Base-by-base conservation (phyloP, 2,888 invertebrate species). In the Perithous albicinctus region DNA sequence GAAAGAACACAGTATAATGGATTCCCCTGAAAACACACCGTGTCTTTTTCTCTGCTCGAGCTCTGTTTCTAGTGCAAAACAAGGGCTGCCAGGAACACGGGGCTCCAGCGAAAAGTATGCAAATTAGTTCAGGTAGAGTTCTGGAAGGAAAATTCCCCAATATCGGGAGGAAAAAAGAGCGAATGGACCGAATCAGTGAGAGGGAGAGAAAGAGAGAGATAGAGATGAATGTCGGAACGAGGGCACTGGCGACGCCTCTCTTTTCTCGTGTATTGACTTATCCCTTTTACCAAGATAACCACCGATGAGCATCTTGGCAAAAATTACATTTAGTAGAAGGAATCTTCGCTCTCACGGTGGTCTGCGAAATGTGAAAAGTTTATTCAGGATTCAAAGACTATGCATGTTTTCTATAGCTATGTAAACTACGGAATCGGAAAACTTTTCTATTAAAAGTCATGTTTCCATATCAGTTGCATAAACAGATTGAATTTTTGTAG, bases 331-430 rank as follows among this genome's bases (percentile, higher is more conserved):
- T 48, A 15, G 26, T 5, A 10, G 20, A 51, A 10, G 29, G 26
- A 29, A 54, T 12, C 12, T 23, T 51, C 12, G 8, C 51, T 23
- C 26, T 51, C 20, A 0, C 18, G n/a, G n/a, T n/a, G n/a, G n/a
- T 48, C 48, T 48, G 54, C 23, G 54, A 54, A 54, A 54, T 54
- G 54, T 10, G 54, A 54, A 56, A 56, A 56, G 56, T 56, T 56
- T 56, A n/a, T n/a, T n/a, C n/a, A n/a, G n/a, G n/a, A n/a, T n/a
- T n/a, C n/a, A n/a, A n/a, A n/a, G n/a, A n/a, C n/a, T n/a, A 54
- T 26, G 26, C 26, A 32, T 32, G 1, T 32, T 15, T 18, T 35
- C 8, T 15, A 1, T 2, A 59, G 12, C 32, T 59, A 10, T n/a
- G 5, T 18, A 59, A 35, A 7, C 15, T 56, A 26, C 4, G 23